These are phyloP conservation scores for Argopecten irradians DNA, from an alignment of 1,140 invertebrate genomes.

Conservation along the genomic window DNA sequence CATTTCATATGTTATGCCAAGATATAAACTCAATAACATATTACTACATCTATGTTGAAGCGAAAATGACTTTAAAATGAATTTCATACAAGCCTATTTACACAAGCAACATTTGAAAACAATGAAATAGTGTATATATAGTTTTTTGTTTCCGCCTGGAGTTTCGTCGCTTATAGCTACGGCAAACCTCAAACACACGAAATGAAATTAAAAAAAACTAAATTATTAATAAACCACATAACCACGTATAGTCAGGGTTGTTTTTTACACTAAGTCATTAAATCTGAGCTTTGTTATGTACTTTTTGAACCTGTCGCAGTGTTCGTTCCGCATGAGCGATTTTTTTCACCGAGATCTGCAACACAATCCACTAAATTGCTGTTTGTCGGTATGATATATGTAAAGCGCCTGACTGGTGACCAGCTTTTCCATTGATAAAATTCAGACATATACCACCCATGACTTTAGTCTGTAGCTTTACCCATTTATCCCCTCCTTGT, in stretches of 20 bases:
- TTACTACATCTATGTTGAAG: no score
- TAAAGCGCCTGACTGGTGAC: background rate
- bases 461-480: background rate
- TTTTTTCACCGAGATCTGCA: background rate
- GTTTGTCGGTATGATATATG: background rate
- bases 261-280: background rate
- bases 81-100: no score
- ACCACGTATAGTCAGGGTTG: background rate
- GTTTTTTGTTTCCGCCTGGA: background rate
- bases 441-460: slow-evolving; percentile 16
- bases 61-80: no score
- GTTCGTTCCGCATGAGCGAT: background rate
- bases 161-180: background rate
- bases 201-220: background rate
- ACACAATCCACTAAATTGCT: background rate
- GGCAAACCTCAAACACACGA: background rate
- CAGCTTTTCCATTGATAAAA: slow-evolving; percentile 8
- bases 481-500: background rate
- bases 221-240: background rate
- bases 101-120: no score
- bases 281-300: background rate
- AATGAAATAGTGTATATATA: no score
- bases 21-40: no score
- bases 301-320: background rate
- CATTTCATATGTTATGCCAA: no score